Percentiles rank a stretch among this genome's conserved stretches.
Evolutionary conservation across 1,140 invertebrate species (phyloP).

Genomic region (Lordiphosa collinella): DNA sequence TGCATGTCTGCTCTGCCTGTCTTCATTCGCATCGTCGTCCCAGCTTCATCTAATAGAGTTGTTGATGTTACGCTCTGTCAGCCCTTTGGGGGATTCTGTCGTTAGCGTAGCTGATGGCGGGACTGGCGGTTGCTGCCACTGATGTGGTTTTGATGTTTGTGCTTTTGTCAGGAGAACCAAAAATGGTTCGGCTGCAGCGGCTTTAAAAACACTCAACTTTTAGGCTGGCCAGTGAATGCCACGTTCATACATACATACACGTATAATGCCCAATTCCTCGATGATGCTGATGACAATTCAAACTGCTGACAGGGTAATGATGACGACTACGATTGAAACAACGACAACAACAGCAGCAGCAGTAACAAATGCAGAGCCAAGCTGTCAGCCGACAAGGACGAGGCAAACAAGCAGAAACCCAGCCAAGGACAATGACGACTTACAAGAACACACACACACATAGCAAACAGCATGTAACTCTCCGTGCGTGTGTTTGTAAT

Average conservation of each 20-base stretch:
- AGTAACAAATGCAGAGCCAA: conserved; percentile 17
- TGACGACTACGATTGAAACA: conserved; percentile 44
- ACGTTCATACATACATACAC: conserved; percentile 14
- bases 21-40: conserved; percentile 21
- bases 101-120: conserved; percentile 29
- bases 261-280: conserved; percentile 36
- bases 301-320: conserved; percentile 64
- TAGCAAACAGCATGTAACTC: conserved; percentile 5
- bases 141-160: conserved; percentile 73
- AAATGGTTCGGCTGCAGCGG: conserved; percentile 17
- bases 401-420: conserved; percentile 56
- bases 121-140: conserved; percentile 24
- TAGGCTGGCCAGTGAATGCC: conserved; percentile 23
- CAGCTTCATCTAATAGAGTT: conserved; percentile 57
- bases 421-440: conserved; percentile 62
- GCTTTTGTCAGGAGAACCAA: conserved; percentile 43
- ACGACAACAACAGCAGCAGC: conserved; percentile 3
- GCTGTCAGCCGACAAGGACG: conserved; percentile 63
- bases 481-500: conserved; percentile 47
- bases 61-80: conserved; percentile 66
- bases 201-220: conserved; percentile 37
- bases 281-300: conserved; percentile 55
- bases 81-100: conserved; percentile 66
- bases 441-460: conserved; percentile 37
- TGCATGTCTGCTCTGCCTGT: conserved; percentile 28